These are phyloP conservation scores for Cyprinodon diabolis DNA, from an alignment of 2,797 vertebrate species.

Conservation along the genomic window DNA sequence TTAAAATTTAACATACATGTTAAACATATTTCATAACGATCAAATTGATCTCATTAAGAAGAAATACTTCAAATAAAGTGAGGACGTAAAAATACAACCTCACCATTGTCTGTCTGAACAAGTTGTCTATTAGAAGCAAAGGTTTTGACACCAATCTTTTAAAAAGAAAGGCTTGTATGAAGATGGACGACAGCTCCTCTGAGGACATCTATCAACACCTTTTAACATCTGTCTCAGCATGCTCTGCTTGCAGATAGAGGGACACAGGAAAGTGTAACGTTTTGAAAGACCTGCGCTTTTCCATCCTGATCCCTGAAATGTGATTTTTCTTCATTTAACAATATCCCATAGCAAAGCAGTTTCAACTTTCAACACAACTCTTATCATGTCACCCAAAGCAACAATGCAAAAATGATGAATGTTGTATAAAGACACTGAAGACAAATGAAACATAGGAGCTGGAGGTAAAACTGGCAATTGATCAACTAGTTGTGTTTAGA, in stretches of 20 bases:
- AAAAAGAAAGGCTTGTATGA: constrained; percentile 71
- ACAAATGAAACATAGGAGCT: constrained; percentile 12
- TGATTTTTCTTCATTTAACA: constrained; percentile 4
- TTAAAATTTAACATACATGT: not conserved
- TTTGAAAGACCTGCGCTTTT: constrained; percentile 34
- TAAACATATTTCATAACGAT: not conserved
- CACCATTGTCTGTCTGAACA: constrained; percentile 71
- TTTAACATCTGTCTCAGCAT: constrained; percentile 71
- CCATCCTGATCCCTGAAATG: not conserved
- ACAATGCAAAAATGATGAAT: constrained; percentile 40
- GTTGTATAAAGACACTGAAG: constrained; percentile 28
- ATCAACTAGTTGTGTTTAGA: constrained; percentile 58
- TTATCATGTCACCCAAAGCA: constrained; percentile 41
- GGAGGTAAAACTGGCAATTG: constrained; percentile 33
- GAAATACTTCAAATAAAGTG: constrained; percentile 17
- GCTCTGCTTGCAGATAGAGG: constrained; percentile 40
- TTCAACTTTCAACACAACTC: constrained; percentile 34
- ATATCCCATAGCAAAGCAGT: not conserved
- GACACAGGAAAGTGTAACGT: constrained; percentile 28
- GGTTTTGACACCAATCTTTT: constrained; percentile 75
- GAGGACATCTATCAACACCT: constrained; percentile 76
- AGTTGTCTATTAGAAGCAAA: constrained; percentile 65
- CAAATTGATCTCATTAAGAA: constrained; percentile 17
- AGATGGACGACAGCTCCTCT: constrained; percentile 65
- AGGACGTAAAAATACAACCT: constrained; percentile 42